phyloP scores from a whole-genome alignment of 2,888 invertebrate species.

The Polyommatus icarus region DNA sequence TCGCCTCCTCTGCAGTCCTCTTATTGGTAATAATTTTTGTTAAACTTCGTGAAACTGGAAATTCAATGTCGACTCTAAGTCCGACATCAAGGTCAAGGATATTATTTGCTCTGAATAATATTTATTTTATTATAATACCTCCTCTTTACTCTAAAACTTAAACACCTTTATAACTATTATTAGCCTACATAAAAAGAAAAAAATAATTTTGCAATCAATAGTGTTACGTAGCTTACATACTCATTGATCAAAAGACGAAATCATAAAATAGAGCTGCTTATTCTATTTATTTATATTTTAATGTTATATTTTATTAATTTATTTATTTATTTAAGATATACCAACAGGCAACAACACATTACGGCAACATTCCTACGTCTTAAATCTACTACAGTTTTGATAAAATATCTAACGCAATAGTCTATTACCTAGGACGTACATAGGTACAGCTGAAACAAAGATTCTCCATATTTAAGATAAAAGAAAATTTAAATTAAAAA shows the following conservation, averaged over 20 bases:
- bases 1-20: neutral
- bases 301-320: neutral
- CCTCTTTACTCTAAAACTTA: conserved; percentile 1
- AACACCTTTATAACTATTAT: too few species aligned
- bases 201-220: neutral
- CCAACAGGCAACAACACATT: too few species aligned
- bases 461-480: too few species aligned
- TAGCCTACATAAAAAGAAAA: neutral
- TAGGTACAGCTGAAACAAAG: too few species aligned
- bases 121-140: neutral
- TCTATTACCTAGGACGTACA: too few species aligned
- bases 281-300: too few species aligned
- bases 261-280: neutral
- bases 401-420: too few species aligned
- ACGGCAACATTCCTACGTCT: too few species aligned
- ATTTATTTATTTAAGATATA: too few species aligned
- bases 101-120: conserved; percentile 2
- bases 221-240: too few species aligned
- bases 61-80: conserved; percentile 29
- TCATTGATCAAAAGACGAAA: neutral
- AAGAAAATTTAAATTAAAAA: too few species aligned
- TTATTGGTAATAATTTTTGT: conserved; percentile 11
- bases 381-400: too few species aligned
- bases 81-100: conserved; percentile 26
- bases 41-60: conserved; percentile 13